Evolutionary conservation across 2,113 vertebrate species (phyloP), one percentile per base, ranked within the genome.

Genomic region (Peromyscus californicus): DNA sequence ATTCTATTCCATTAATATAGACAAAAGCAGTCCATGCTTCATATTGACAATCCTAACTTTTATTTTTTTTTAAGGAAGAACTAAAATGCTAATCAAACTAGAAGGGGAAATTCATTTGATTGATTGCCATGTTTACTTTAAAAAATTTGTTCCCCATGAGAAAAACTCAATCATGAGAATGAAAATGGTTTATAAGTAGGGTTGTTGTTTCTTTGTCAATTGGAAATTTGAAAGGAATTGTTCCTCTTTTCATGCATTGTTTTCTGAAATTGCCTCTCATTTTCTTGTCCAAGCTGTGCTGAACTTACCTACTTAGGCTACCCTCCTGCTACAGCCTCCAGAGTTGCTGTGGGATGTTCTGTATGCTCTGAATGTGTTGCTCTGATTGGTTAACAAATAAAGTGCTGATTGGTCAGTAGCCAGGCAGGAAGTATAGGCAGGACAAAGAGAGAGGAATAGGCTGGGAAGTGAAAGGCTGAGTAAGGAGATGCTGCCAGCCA

Each of bases 121-220:
- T 80, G 54, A 89, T 76, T 22, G 13, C 65, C 87, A 0, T 51
- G 48, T 90, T 93, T 89, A 74, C 16, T 93, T 59, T 90, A 91
- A 42, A 39, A 96, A 67, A 88, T 80, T 31, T 84, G 19, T 89
- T 89, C 36, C 90, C 48, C 54, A 74, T 76, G 93, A 83, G 54
- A 82, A 93, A 94, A 72, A 72, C 7, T 61, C 82, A 92, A 67
- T 86, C 95, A 69, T 92, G 88, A 95, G n/a, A 61, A 78, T 90
- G 78, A 83, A 95, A 89, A 70, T 87, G 21, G 36, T 82, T 51
- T 87, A 11, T 57, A 79, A 78, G 67, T 90, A 72, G 69, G 63
- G 86, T 67, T 42, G 9, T 89, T 88, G 93, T 86, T 22, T 29
- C 51, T 90, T 86, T 93, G 11, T 70, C 9, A 45, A 19, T 87